A percentile compares a stretch with the other conserved stretches of the same genome.
These are phyloP conservation scores for Procambarus virginalis DNA, from an alignment of 1,140 invertebrate species.

Conservation along the genomic window DNA sequence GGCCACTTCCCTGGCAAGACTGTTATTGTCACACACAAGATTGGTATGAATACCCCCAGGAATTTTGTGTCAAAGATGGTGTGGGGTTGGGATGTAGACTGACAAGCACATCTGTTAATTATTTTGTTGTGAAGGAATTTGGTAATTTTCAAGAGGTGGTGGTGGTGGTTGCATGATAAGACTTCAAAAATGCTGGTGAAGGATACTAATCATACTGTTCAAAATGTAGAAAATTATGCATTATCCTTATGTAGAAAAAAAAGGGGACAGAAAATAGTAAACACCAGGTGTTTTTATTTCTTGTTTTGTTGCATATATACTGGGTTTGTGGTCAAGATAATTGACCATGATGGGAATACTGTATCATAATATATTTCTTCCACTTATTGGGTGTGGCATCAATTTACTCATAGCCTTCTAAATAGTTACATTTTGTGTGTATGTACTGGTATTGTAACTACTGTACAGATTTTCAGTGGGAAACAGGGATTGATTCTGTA, in stretches of 20 bases:
- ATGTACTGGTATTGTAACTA: no score
- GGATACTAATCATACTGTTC: background rate
- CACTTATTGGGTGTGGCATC: no score
- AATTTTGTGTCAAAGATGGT: background rate
- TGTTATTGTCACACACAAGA: conserved; percentile 31
- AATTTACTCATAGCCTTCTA: no score
- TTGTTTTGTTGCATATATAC: no score
- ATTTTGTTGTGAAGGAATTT: background rate
- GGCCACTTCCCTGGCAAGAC: conserved; percentile 46
- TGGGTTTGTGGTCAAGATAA: no score
- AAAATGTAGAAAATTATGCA: background rate
- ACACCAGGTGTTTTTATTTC: no score
- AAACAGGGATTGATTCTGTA: no score
- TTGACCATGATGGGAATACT: no score
- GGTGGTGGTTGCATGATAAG: background rate
- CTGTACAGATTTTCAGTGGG: no score
- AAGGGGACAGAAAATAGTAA: no score
- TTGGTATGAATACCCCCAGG: conserved; percentile 17
- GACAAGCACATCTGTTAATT: background rate
- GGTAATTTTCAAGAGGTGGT: background rate
- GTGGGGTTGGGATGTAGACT: background rate
- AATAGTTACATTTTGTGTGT: no score
- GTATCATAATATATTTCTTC: no score
- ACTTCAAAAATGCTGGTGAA: background rate
- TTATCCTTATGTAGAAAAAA: background rate